Percentiles rank a stretch among this genome's conserved stretches.
phyloP scores from a whole-genome alignment of 2,113 vertebrate genomes.

The Engystomops pustulosus region DNA sequence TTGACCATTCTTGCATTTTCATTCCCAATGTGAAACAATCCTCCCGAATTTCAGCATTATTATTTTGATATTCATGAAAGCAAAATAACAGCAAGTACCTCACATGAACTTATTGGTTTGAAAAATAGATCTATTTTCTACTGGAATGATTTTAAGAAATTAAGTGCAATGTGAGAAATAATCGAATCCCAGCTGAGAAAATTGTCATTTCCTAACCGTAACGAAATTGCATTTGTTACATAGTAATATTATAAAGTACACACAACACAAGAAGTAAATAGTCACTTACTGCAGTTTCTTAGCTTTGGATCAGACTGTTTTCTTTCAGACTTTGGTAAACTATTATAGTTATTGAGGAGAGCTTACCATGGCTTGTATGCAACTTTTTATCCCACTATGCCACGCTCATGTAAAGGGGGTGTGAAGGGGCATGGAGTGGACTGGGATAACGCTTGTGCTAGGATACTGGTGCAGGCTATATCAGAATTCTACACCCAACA shows the following conservation, averaged over 20 bases:
- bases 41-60: neutral
- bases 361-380: too few species aligned
- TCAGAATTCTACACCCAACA: too few species aligned
- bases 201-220: neutral
- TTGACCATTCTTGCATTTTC: neutral
- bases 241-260: neutral
- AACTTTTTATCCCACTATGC: too few species aligned
- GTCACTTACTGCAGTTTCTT: neutral
- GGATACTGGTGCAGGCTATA: too few species aligned
- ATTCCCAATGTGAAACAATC: neutral
- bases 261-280: too few species aligned
- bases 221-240: neutral
- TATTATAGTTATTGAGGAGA: too few species aligned
- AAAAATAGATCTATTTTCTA: conserved; percentile 1
- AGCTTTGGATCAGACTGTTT: too few species aligned
- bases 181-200: neutral
- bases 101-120: neutral
- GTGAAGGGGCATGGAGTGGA: too few species aligned
- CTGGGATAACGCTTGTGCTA: too few species aligned
- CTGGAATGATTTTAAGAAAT: conserved; percentile 20
- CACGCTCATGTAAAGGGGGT: too few species aligned
- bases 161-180: conserved; percentile 28
- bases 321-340: too few species aligned
- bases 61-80: neutral
- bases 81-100: neutral